Base-by-base conservation (phyloP, 2,797 vertebrate genomes). In the Amniataba percoides region DNA sequence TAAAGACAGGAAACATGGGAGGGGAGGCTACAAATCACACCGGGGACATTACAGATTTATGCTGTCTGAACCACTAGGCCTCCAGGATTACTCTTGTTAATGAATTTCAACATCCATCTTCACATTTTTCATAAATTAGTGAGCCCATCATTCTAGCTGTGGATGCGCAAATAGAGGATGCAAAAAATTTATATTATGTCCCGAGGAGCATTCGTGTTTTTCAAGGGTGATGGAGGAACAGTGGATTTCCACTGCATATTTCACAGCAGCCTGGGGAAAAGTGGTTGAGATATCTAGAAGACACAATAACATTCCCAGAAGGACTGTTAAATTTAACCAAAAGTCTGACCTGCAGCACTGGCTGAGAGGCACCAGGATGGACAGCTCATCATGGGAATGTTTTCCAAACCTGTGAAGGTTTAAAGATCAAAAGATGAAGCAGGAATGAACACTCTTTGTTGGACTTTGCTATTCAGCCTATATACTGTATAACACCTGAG, bases 311-410 rank as follows among this genome's bases (percentile, higher is more conserved):
- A 5, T 5, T 1, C 19, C 27, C 10, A 36, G 13, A 21, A 34
- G 7, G 18, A n/a, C 3, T 2, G 12, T 18, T 40, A 67, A 55
- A 72, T 39, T 14, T 18, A 43, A 45, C 1, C 3, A 25, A 49
- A 60, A 52, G 59, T 23, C 93, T 92, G 91, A 99, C 98, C 98
- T 98, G 97, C 98, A 99, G 91, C 98, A 99, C 80, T 99, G 98
- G 83, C 94, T 98, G 88, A 99, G 94, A 57, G 98, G 98, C 62
- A 96, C 97, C 94, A 99, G 94, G 86, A 99, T 99, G 82, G 98
- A 99, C 62, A 98, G 92, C 91, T 99, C 98, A 0, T 99, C 98
- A 0, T 99, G 97, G 7, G 97, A 97, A 64, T 99, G 95, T 92
- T 99, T 99, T 75, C 98, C 98, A 92, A 99, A 99, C 89, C 98